Evolutionary conservation across 92 coral and sea anemone genomes (phyloP), one percentile per base, ranked within the genome.

Genomic region (Muricea muricata): DNA sequence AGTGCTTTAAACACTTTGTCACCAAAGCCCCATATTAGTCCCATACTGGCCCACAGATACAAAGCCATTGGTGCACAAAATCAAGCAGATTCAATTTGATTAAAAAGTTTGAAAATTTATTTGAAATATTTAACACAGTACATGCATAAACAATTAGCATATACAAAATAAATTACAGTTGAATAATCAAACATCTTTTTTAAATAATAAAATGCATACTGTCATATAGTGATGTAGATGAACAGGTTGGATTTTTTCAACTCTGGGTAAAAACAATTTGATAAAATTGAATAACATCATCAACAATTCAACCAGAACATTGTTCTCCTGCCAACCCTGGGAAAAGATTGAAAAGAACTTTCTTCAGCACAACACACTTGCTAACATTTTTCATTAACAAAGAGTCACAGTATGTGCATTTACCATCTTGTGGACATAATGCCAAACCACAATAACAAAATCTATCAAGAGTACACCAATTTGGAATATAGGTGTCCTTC

Each of bases 401-500:
- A 48, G 56, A 48, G 18, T 20, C 56, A 48, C 89, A 47, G 75
- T 86, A 86, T 75, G 77, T 81, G 86, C 91, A 90, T 54, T 71
- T 75, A 65, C 72, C 33, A 69, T 78, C 69, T 60, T 89, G 86
- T 87, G 80, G 72, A 58, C 24, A 58, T 52, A 70, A 81, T 48
- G 87, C 29, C 46, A 78, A 66, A 79, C 85, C 85, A 86, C 85
- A 78, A 32, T 65, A 78, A 79, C 85, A 78, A 65, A 45, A 52
- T 30, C 21, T 40, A 80, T 67, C 85, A 20, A 47, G 32, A 34
- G 61, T 25, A 80, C 85, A 80, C 39, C 76, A 61, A 25, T 65
- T 83, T 15, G 91, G 91, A 79, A 83, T 88, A 65, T 88, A 88
- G 60, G 75, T 76, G 84, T 73, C 79, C 71, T 87, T 87, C 81